Conservation (phyloP, 2,113 vertebrate genomes). For the Sander lucioperca region DNA sequence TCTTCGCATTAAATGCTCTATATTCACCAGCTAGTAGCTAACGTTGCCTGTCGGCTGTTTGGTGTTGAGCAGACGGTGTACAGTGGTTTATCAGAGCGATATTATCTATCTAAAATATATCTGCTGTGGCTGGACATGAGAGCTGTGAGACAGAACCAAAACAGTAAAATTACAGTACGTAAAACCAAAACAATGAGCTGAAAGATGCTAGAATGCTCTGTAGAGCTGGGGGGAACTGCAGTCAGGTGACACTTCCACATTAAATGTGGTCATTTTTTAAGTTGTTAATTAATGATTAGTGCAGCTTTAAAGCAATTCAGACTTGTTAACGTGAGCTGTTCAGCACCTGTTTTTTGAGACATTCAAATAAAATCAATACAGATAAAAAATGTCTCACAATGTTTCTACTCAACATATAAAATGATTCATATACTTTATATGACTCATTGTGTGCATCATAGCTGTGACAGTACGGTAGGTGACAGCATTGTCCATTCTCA, state of each 20-base stretch:
- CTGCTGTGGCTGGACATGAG: background rate
- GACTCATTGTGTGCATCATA: slow-evolving; percentile 1
- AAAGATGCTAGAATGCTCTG: too few relatives aligned
- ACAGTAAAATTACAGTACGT: background rate
- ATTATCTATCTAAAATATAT: background rate
- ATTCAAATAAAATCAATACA: slow-evolving; percentile 20
- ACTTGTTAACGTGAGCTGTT: background rate
- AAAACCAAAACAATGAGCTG: background rate
- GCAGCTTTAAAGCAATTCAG: background rate
- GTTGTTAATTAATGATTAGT: background rate
- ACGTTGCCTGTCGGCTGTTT: background rate
- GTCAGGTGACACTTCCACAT: background rate
- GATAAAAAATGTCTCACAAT: slow-evolving; percentile 6
- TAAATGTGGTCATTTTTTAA: background rate
- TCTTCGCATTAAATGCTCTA: background rate
- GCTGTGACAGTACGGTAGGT: background rate
- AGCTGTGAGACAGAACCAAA: too few relatives aligned
- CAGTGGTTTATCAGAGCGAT: too few relatives aligned
- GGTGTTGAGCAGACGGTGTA: background rate
- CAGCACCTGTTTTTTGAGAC: slow-evolving; percentile 11
- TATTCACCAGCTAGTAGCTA: background rate
- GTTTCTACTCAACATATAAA: slow-evolving; percentile 16
- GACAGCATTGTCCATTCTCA: slow-evolving; percentile 1
- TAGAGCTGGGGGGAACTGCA: too few relatives aligned
- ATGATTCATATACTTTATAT: slow-evolving; percentile 7